Evolutionary conservation across 2,888 invertebrate species (phyloP), one percentile per base, ranked within the genome.

Genomic region (Drosophila emarginata): DNA sequence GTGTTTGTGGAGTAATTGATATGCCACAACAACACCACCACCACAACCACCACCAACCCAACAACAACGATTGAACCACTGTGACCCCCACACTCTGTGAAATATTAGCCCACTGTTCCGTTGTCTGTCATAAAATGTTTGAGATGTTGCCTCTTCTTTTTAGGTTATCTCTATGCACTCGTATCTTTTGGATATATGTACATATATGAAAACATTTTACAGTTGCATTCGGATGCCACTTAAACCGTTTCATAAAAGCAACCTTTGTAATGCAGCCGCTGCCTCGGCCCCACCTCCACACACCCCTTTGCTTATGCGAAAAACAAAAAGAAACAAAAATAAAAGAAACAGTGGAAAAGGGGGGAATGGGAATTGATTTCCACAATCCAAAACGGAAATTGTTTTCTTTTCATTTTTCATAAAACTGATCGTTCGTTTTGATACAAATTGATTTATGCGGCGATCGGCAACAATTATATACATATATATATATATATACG

Each of bases 1-100:
- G 84, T 90, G 89, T 90, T 90, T 90, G 84, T 83, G 76, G 75
- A 87, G 90, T 90, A 90, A 90, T 90, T 90, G 90, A 90, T 90
- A 90, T 87, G 87, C 86, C 87, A 89, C 90, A 80, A 68, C 70
- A 65, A 61, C 62, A 63, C 52, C 7, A 9, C 26, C 64, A 72
- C 12, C 37, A 52, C 15, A 57, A 58, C 37, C 45, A 63, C 32
- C 32, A 32, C 12, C 37, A 52, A 14, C 60, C 56, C 37, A 37
- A 63, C 32, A 9, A 32, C 32, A 15, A 18, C 6, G 39, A 45
- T 18, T 45, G 45, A 57, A 64, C 67, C 68, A 61, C 79, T 70
- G 64, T 74, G 72, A 61, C 79, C 45, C 67, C 78, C 80, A 72
- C 71, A 79, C 72, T 67, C 74, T 68, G 76, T 84, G 82, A 77